Conservation (phyloP, 2,113 vertebrate genomes). For the Panthera uncia region DNA sequence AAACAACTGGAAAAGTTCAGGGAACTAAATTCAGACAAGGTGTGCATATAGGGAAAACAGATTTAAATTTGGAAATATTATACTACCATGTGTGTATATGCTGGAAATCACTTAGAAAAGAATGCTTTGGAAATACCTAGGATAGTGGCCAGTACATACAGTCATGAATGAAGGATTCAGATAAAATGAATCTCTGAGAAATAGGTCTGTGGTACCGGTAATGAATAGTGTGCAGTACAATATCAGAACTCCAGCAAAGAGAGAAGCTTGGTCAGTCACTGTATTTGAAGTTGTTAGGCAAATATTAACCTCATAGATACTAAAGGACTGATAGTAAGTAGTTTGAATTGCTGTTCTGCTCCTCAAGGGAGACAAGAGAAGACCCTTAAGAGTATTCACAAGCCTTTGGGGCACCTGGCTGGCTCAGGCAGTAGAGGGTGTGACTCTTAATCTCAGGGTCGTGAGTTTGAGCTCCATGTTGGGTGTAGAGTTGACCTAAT, state of each 20-base stretch:
- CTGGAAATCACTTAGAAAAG: background rate
- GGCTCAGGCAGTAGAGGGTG: background rate
- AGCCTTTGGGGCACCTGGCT: background rate
- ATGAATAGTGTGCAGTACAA: background rate
- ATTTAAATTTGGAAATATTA: background rate
- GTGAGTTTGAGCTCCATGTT: background rate
- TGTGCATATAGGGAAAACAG: background rate
- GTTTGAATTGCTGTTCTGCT: constrained; percentile 2
- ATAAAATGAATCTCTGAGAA: background rate
- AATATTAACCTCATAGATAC: background rate
- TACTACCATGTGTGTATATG: background rate
- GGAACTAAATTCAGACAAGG: background rate
- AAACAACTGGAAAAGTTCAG: background rate
- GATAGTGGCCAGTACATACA: background rate
- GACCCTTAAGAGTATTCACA: background rate
- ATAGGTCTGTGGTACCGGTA: background rate
- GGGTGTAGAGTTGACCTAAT: too few relatives aligned
- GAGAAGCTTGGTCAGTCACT: background rate
- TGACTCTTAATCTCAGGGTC: background rate
- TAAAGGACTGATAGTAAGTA: background rate
- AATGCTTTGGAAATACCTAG: background rate
- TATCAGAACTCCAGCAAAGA: background rate
- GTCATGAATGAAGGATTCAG: background rate
- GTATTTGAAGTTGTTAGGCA: background rate
- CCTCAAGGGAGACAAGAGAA: background rate